Evolutionary conservation across 2,113 vertebrate genomes (phyloP).

Genomic region (Meleagris gallopavo): DNA sequence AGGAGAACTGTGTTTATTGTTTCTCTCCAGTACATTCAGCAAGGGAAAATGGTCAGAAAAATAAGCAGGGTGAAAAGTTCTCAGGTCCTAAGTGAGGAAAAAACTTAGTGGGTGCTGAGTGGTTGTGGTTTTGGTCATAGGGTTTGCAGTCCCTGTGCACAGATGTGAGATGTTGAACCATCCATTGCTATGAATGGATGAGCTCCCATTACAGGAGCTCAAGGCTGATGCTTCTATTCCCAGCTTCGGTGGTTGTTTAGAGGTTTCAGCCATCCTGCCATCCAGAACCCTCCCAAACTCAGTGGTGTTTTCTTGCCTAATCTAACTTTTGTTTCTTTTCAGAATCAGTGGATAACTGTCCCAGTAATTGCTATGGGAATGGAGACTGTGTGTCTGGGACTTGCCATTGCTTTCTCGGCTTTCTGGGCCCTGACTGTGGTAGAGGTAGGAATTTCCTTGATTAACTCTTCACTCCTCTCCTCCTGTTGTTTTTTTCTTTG

Average conservation of each 20-base stretch:
- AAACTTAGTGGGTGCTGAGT: neutral
- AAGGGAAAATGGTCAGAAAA: neutral
- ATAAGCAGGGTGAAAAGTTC: neutral
- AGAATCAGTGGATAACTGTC: conserved; percentile 97
- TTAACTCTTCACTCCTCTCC: neutral
- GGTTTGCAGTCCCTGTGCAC: neutral
- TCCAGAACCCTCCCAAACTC: neutral
- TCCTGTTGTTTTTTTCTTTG: neutral
- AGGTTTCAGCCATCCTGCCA: neutral
- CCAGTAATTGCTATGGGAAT: conserved; percentile 97
- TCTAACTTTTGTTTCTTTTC: conserved; percentile 1
- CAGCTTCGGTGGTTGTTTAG: neutral
- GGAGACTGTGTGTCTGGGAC: conserved; percentile 95
- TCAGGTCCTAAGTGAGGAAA: neutral
- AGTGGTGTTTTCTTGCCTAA: neutral
- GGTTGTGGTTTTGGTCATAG: neutral
- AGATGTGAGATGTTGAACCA: accelerated
- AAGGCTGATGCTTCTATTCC: neutral
- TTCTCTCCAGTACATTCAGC: neutral
- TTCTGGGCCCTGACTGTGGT: conserved; percentile 94
- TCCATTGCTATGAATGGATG: neutral
- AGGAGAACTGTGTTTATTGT: neutral
- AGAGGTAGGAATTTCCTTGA: conserved; percentile 82
- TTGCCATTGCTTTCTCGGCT: conserved; percentile 96
- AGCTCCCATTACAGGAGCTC: neutral